Evolutionary conservation across 92 coral and sea anemone species (phyloP).

Genomic region (Porites lobata): DNA sequence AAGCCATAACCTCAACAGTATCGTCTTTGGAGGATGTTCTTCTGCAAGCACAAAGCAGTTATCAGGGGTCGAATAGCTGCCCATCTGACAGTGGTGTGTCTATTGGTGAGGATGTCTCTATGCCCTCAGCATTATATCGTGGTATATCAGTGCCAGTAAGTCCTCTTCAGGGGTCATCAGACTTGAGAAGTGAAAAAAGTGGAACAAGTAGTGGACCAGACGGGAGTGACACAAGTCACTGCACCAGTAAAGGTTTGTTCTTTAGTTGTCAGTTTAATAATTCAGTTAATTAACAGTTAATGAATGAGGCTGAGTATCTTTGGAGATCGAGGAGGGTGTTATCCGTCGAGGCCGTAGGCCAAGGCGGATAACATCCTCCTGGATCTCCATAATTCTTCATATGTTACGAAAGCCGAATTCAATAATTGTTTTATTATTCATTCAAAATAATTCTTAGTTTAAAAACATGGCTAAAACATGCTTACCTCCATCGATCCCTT

Average conservation of each 20-base stretch:
- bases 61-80: constrained; percentile 22
- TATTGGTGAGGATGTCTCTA: constrained; percentile 1
- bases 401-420: too few species aligned
- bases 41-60: constrained; percentile 31
- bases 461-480: too few species aligned
- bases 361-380: too few species aligned
- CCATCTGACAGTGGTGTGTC: constrained; percentile 42
- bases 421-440: too few species aligned
- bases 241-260: constrained; percentile 15
- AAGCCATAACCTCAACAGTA: constrained; percentile 52
- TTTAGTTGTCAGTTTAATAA: too few species aligned
- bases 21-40: constrained; percentile 61
- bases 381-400: too few species aligned
- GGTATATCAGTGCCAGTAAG: background rate
- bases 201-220: background rate
- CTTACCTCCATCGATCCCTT: too few species aligned
- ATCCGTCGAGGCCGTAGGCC: too few species aligned
- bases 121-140: background rate
- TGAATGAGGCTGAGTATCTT: too few species aligned
- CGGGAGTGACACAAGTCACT: background rate
- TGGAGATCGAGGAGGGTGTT: too few species aligned
- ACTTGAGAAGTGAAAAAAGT: background rate
- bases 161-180: background rate
- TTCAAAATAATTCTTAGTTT: too few species aligned
- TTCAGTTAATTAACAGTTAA: too few species aligned